Base-by-base conservation (phyloP, 1,140 invertebrate species). In the Parapsyche elsis region DNA sequence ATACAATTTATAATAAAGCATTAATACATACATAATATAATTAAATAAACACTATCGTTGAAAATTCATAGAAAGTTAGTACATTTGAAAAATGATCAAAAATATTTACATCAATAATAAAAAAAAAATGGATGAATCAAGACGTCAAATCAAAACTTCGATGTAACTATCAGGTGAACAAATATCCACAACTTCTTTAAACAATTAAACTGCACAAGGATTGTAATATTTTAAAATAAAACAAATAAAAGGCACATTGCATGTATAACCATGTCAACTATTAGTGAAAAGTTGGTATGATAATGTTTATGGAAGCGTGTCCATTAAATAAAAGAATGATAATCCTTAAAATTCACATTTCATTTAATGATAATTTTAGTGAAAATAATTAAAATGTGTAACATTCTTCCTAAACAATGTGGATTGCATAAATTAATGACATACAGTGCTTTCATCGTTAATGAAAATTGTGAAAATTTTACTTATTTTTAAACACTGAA, bases 1-100 rank as follows among this genome's bases (percentile, higher is more conserved):
- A 83, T 83, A 83, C 77, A 83, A 61, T 81, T 83, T 57, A 81
- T 24, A 75, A 81, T 83, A 81, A 83, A 83, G 82, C 82, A 81
- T 80, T 76, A 80, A 78, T 80, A 83, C 67, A 53, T 14, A 53
- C 12, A 53, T 53, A 82, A 61, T 26, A 19, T 64, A 64, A 7
- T 82, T 78, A 82, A 80, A 82, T 80, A 82, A 82, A 61, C 70
- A 82, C 71, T 82, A 82, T 44, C 71, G 71, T 77, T 82, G 77
- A 77, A 79, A 79, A 80, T 82, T 61, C 78, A 82, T 83, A 81
- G 71, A 81, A 83, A 81, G 81, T 64, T 81, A 79, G 71, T 83
- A 83, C 57, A 80, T 83, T 12, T 26, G 64, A 67, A n/a, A n/a
- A 67, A 67, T 67, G 64, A 67, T 67, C 64, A 67, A 67, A 67